Conservation (phyloP, 2,113 vertebrate genomes). For the Progne subis region DNA sequence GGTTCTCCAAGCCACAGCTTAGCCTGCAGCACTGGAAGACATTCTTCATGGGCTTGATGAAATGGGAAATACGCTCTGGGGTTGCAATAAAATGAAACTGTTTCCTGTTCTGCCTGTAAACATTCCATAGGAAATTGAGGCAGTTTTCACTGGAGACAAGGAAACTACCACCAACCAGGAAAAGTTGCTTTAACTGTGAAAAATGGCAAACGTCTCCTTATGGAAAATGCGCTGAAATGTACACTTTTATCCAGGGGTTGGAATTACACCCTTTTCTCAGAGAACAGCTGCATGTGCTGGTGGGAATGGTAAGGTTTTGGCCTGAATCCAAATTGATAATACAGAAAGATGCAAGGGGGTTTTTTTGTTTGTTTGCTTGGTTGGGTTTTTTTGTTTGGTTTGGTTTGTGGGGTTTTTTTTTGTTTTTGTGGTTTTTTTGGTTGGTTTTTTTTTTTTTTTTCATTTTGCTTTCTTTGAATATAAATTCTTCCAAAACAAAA, state of each 20-base stretch:
- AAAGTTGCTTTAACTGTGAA: constrained; percentile 18
- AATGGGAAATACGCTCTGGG: background rate
- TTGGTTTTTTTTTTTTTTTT: background rate
- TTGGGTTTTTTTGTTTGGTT: background rate
- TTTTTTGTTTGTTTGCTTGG: background rate
- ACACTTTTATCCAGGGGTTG: constrained; percentile 44
- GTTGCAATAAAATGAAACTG: background rate
- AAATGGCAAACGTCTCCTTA: background rate
- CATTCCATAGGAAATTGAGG: constrained; percentile 52
- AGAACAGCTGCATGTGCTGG: constrained; percentile 53
- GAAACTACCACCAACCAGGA: constrained; percentile 5
- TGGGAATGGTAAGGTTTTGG: constrained; percentile 50
- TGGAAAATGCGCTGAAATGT: constrained; percentile 24
- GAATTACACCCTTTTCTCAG: constrained; percentile 48
- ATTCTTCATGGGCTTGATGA: background rate
- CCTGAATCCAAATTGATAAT: constrained; percentile 36
- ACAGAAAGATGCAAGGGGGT: background rate
- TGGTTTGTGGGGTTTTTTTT: too few species aligned
- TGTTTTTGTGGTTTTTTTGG: too few species aligned
- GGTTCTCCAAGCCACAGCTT: background rate
- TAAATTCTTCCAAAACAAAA: background rate
- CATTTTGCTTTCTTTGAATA: background rate
- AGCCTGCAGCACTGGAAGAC: background rate
- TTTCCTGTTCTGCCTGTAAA: constrained; percentile 36
- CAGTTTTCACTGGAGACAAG: constrained; percentile 27